phyloP scores from a whole-genome alignment of 2,113 vertebrate species.

The Onychostoma macrolepis region DNA sequence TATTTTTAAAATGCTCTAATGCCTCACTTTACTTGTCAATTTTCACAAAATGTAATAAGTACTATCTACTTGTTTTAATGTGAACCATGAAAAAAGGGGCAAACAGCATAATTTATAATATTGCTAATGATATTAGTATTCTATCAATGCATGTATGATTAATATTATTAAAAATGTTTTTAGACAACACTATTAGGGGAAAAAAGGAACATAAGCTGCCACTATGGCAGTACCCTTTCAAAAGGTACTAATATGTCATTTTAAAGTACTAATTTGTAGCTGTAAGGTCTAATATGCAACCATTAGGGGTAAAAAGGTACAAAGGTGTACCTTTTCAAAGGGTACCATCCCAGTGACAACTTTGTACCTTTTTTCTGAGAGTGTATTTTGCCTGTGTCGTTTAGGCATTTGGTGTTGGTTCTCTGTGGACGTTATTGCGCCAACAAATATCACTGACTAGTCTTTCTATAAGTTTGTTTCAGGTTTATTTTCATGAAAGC shows the following conservation, averaged over 20 bases:
- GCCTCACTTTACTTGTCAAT: too few species aligned
- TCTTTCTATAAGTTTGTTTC: conserved; percentile 45
- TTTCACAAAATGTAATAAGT: too few species aligned
- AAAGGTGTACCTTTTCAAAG: not conserved
- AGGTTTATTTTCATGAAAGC: conserved; percentile 68
- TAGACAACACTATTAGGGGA: not conserved
- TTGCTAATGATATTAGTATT: too few species aligned
- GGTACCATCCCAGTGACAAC: not conserved
- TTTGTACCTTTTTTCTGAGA: not conserved
- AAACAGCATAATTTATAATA: too few species aligned
- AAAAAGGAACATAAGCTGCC: not conserved
- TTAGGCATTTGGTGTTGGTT: conserved; percentile 65
- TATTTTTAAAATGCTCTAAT: too few species aligned
- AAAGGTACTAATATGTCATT: not conserved
- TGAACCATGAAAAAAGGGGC: too few species aligned
- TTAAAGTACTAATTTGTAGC: too few species aligned
- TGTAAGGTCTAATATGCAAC: not conserved
- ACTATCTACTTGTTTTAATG: too few species aligned
- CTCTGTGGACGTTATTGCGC: conserved; percentile 66
- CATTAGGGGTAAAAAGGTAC: not conserved
- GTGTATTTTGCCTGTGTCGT: not conserved
- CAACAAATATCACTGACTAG: conserved; percentile 63
- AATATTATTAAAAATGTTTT: too few species aligned
- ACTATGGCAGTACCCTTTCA: not conserved
- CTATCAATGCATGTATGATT: too few species aligned